Evolutionary conservation across 1,140 invertebrate genomes (phyloP).

Genomic region (Dinoponera quadriceps): DNA sequence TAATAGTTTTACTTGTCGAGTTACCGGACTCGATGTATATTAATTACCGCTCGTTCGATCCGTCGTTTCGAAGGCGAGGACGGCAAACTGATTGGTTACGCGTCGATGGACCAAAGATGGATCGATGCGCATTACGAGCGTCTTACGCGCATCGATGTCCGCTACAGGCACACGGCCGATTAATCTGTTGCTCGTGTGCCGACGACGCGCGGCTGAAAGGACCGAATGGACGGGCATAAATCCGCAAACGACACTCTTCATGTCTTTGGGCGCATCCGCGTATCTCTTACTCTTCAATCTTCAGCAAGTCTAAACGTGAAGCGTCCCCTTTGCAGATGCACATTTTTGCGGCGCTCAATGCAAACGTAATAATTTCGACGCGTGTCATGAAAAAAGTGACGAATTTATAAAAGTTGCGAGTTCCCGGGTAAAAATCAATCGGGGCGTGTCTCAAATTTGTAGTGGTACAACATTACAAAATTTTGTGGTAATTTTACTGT

Average conservation of each 20-base stretch:
- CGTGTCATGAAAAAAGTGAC: too few species aligned
- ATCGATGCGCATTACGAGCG: conserved; percentile 49
- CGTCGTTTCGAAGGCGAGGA: conserved; percentile 23
- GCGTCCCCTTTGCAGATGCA: neutral
- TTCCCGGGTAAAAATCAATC: too few species aligned
- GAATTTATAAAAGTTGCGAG: too few species aligned
- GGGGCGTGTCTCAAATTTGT: too few species aligned
- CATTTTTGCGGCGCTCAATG: neutral
- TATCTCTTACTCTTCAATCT: conserved; percentile 12
- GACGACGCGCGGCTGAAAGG: neutral
- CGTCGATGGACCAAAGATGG: conserved; percentile 44
- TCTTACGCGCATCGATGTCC: conserved; percentile 40
- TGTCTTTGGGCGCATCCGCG: neutral
- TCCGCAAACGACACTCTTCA: neutral
- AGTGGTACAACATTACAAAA: too few species aligned
- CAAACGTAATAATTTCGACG: too few species aligned
- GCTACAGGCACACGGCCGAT: conserved; percentile 28
- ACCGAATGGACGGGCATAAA: conserved; percentile 21
- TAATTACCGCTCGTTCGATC: conserved; percentile 44
- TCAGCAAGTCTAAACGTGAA: conserved; percentile 22
- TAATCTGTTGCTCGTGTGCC: conserved; percentile 38
- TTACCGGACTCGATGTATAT: conserved; percentile 40
- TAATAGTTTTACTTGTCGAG: conserved; percentile 49
- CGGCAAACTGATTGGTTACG: conserved; percentile 51
- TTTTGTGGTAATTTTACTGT: too few species aligned